A percentile compares a stretch with the other conserved stretches of the same genome.
These are phyloP conservation scores for Andrena chrysosceles DNA, from an alignment of 2,888 invertebrate species.

Conservation along the genomic window DNA sequence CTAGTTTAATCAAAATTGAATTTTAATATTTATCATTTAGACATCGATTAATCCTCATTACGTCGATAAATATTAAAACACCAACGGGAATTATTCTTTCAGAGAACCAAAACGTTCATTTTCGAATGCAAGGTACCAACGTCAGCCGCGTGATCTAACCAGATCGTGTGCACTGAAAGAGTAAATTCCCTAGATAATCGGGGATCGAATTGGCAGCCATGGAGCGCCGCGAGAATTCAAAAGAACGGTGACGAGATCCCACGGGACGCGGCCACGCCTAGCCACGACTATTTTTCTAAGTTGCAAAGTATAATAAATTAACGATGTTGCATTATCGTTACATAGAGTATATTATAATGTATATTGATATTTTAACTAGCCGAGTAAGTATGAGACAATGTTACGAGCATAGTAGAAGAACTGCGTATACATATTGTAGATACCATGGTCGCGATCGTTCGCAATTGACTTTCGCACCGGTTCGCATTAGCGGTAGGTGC, in stretches of 20 bases:
- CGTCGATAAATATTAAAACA: background rate
- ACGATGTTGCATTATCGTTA: slow-evolving; percentile 84
- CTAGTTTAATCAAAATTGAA: background rate
- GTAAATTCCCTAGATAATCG: slow-evolving; percentile 10
- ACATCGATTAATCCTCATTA: background rate
- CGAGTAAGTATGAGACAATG: slow-evolving; percentile 78
- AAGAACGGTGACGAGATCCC: slow-evolving; percentile 62
- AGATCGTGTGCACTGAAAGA: background rate
- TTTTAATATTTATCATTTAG: background rate
- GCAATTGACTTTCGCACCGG: slow-evolving; percentile 46
- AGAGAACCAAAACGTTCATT: background rate
- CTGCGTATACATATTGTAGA: slow-evolving; percentile 44
- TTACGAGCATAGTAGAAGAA: slow-evolving; percentile 75
- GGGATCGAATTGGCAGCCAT: background rate
- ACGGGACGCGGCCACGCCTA: slow-evolving; percentile 78
- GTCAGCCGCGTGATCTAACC: background rate
- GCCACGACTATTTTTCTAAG: slow-evolving; percentile 84
- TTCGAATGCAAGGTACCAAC: background rate
- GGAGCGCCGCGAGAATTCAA: background rate
- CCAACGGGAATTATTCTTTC: slow-evolving; percentile 3
- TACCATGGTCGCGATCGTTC: slow-evolving; percentile 40
- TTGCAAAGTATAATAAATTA: slow-evolving; percentile 84
- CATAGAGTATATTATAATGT: slow-evolving; percentile 83
- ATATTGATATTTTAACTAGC: slow-evolving; percentile 83
- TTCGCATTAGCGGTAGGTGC: slow-evolving; percentile 65